Base-by-base conservation (phyloP, 2,797 vertebrate genomes). In the Eulemur albifrons region DNA sequence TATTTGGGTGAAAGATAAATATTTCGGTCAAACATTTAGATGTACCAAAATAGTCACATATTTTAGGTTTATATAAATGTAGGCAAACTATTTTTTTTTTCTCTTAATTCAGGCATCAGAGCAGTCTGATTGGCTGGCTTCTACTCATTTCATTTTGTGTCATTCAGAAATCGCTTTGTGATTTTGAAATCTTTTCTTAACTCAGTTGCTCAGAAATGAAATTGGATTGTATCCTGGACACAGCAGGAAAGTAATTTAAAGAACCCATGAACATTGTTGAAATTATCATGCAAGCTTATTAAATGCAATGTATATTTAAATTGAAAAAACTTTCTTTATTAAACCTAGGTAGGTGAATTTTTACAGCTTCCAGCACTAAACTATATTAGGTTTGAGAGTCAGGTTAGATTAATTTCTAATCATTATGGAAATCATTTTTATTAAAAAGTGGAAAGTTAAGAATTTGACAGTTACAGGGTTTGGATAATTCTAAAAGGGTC, bases 271-370 rank as follows among this genome's bases (percentile, higher is more conserved):
- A 98, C 97, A 97, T 97, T 98, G 99, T 98, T 99, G 98, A 99
- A 98, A 98, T 98, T 98, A 98, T 98, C 97, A 97, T 97, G 90
- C 97, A 97, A 98, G 96, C 96, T 98, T 98, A 98, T 98, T 98
- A 98, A 99, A 98, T 98, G 99, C 98, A 98, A 98, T 99, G 99
- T 99, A 99, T 99, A 99, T 99, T 99, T 99, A 99, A 99, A 99
- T 99, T 98, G 98, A 99, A 99, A 99, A 98, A 98, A 97, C 98
- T 99, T 99, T 90, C 97, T 98, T 99, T 99, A 99, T 99, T 99
- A 98, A 98, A 97, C 98, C 97, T 97, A 98, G 98, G 98, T 99
- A 99, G 98, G 98, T 99, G 98, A 98, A 98, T 98, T 99, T 98
- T 99, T 98, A 98, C 98, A 98, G 99, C 99, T 99, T 99, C 98